A percentile compares a stretch with the other conserved stretches of the same genome.
phyloP scores from a whole-genome alignment of 2,888 invertebrate species.

The Hetaerina titia region DNA sequence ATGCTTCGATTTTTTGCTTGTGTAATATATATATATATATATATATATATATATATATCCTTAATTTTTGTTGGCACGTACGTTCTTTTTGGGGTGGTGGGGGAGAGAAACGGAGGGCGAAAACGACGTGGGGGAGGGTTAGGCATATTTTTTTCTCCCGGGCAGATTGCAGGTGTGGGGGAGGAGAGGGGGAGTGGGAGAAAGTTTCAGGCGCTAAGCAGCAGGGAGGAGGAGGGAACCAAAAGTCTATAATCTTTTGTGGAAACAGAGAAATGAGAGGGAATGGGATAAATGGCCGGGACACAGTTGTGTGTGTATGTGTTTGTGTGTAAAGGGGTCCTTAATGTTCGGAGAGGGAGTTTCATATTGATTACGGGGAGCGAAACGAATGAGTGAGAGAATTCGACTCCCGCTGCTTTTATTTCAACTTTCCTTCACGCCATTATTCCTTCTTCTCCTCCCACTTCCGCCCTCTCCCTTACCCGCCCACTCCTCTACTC shows the following conservation, averaged over 20 bases:
- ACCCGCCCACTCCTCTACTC: neutral
- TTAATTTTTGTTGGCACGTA: too few species aligned
- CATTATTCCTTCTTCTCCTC: neutral
- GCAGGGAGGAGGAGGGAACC: neutral
- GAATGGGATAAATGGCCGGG: neutral
- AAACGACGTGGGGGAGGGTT: neutral
- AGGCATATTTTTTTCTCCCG: neutral
- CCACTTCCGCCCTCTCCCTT: neutral
- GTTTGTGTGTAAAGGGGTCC: neutral
- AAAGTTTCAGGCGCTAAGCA: neutral
- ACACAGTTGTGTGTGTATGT: neutral
- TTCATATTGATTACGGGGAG: neutral
- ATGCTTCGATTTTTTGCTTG: too few species aligned
- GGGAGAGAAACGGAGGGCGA: neutral
- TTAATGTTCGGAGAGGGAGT: neutral
- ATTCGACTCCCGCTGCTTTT: neutral
- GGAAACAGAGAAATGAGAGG: neutral
- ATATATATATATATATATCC: too few species aligned
- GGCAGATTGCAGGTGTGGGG: neutral
- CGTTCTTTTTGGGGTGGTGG: neutral
- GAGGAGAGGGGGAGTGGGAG: neutral
- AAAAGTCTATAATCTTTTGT: neutral
- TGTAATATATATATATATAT: too few species aligned
- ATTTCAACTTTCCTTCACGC: neutral
- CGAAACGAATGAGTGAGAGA: neutral